A percentile compares a stretch with the other conserved stretches of the same genome.
These are phyloP conservation scores for Poeciliopsis paucimaculata DNA, from an alignment of 2,797 vertebrate genomes.

Conservation along the genomic window DNA sequence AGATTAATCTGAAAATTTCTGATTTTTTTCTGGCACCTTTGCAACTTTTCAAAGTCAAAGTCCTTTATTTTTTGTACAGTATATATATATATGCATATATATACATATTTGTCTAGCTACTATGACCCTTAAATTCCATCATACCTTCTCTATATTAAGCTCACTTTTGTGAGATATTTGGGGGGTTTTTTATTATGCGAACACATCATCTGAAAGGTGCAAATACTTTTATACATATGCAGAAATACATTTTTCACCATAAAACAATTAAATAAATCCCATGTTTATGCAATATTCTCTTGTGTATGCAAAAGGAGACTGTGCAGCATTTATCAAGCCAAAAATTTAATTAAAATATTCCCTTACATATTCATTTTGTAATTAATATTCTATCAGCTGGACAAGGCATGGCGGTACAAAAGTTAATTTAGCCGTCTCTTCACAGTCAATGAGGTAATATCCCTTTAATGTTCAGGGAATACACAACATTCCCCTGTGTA, in stretches of 20 bases:
- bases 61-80: too few relatives aligned
- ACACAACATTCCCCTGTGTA: constrained; percentile 58
- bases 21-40: too few relatives aligned
- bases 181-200: too few relatives aligned
- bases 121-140: too few relatives aligned
- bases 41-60: too few relatives aligned
- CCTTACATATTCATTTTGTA: constrained; percentile 9
- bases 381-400: constrained; percentile 60
- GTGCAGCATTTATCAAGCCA: not conserved
- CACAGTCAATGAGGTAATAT: constrained; percentile 47
- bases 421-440: constrained; percentile 64
- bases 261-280: constrained; percentile 7
- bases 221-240: not conserved
- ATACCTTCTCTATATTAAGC: too few relatives aligned
- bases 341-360: not conserved
- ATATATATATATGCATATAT: too few relatives aligned
- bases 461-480: constrained; percentile 64
- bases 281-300: constrained; percentile 1
- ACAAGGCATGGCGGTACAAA: constrained; percentile 33
- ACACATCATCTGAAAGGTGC: not conserved
- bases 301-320: constrained; percentile 5
- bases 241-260: not conserved
- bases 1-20: too few relatives aligned
- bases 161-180: not conserved
- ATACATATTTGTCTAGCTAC: too few relatives aligned